Evolutionary conservation across 2,113 vertebrate species (phyloP).

Genomic region (Sinosuthora webbiana): DNA sequence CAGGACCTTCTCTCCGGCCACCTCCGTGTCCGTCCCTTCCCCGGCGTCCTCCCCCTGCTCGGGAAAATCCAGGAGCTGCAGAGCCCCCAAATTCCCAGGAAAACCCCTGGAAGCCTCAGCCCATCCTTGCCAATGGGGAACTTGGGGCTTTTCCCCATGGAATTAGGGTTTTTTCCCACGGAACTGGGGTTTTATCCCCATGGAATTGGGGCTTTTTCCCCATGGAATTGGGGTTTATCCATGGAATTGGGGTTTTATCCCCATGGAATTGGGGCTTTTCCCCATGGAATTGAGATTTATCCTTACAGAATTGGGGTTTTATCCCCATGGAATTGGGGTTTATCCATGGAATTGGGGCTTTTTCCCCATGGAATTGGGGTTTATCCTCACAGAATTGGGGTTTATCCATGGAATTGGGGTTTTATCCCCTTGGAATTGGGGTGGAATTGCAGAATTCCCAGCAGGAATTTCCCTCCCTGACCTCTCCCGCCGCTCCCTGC

Average conservation of each 20-base stretch:
- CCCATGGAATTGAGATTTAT: too few relatives aligned
- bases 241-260: too few relatives aligned
- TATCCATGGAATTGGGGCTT: too few relatives aligned
- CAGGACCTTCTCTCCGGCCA: slow-evolving; percentile 42
- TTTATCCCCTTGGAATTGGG: background rate
- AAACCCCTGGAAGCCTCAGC: background rate
- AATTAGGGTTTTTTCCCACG: too few relatives aligned
- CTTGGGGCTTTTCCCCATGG: background rate
- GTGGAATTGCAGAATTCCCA: background rate
- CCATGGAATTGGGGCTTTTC: too few relatives aligned
- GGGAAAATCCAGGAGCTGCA: background rate
- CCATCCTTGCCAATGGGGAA: accelerated
- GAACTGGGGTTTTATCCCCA: too few relatives aligned
- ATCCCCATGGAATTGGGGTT: too few relatives aligned
- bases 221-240: too few relatives aligned
- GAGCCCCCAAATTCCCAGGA: background rate
- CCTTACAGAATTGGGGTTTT: too few relatives aligned
- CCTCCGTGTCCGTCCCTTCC: accelerated
- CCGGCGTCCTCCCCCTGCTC: background rate
- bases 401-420: background rate
- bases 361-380: too few relatives aligned
- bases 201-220: too few relatives aligned
- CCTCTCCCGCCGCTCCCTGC: background rate
- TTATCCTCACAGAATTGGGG: too few relatives aligned
- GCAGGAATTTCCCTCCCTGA: background rate